Evolutionary conservation across 2,797 vertebrate species (phyloP), one percentile per base, ranked within the genome.

Genomic region (Sphaeramia orbicularis): DNA sequence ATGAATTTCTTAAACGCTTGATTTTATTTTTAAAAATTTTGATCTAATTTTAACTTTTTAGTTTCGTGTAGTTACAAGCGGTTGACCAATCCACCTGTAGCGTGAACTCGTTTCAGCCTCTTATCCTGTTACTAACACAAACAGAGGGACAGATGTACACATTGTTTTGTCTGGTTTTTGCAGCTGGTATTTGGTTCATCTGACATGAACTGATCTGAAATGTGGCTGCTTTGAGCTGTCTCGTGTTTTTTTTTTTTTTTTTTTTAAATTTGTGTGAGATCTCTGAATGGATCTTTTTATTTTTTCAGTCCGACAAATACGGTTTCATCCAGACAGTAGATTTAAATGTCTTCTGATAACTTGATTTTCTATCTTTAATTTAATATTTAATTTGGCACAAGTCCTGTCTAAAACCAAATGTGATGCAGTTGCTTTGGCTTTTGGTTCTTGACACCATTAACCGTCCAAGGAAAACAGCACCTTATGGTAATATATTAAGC

Each of bases 381-480:
- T 24, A 45, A 53, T 62, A n/a, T 55, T 21, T 27, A 6, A 35
- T 16, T 35, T 19, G 0, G 44, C 7, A 43, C 14, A 41, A 9
- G 60, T 32, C 4, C n/a, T 40, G 21, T 21, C 27, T 45, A n/a
- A 52, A 76, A 55, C 19, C 15, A 66, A 51, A 67, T 18, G 3
- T 15, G 21, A 63, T 37, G 30, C 51, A 7, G 21, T 52, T 48
- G 21, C 36, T 2, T 36, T 15, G 47, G 57, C 1, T 19, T 48
- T 19, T 67, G 52, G 37, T 44, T 70, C 8, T 61, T 57, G 58
- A 69, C 21, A 14, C 36, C 0, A 0, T 52, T 4, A 21, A 6
- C 18, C 43, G 48, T 84, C 59, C 71, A 73, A 71, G 73, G 24
- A 61, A 81, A 24, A 24, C 21, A 83, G 86, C 85, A 86, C 81